Evolutionary conservation across 2,888 invertebrate genomes (phyloP), one percentile per base, ranked within the genome.

Genomic region (Nycteola revayana): DNA sequence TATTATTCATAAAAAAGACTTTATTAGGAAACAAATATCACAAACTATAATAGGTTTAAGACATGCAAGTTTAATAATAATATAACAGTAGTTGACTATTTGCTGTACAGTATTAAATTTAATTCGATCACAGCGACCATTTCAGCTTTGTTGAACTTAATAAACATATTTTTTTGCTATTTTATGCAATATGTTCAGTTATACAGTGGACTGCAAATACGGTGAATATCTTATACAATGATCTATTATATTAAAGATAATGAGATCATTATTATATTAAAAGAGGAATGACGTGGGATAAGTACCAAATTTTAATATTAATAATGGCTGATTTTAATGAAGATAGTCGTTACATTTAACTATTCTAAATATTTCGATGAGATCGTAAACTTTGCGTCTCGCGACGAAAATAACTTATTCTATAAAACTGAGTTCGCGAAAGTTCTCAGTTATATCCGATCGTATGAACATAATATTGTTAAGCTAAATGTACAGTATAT

Each of bases 71-170:
- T n/a, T n/a, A n/a, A n/a, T n/a, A n/a, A n/a, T n/a, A n/a, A 44
- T 31, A 25, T 35, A 42, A 40, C 33, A 26, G 33, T 34, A 21
- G 32, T 37, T 32, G 42, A 47, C 42, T 41, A 42, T 28, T 39
- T 25, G 33, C 25, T 23, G 25, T 37, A 37, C 27, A 41, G 25
- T 28, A 10, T 39, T 34, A 42, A 34, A 27, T 52, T 34, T 38
- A 42, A 47, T 31, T 54, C 47, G 42, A 54, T 54, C 53, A 54
- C 53, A 54, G 53, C 53, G 37, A 54, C 25, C 10, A 42, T 30
- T 36, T 54, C 53, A 55, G 54, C 54, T 55, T 51, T 55, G 51
- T 51, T 51, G 51, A 55, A 55, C 40, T 29, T 51, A 39, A 39
- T 41, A 8, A 40, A 47, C 31, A 10, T 30, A n/a, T 42, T 44